Conservation (phyloP, 2,113 vertebrate species). For the Psephotus haematonotus region DNA sequence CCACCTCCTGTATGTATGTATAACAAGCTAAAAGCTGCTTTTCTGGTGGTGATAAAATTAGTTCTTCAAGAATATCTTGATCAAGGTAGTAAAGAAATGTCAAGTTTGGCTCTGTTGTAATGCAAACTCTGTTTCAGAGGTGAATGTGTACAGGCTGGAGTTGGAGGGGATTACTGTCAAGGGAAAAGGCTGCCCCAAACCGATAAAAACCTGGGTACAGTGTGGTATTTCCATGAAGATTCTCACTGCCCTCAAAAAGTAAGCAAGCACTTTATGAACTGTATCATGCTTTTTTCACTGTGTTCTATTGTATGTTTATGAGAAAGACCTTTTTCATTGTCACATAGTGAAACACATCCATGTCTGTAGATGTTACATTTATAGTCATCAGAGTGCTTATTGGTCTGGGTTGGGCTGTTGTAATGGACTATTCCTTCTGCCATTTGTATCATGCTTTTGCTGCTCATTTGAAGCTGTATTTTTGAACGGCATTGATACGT, state of each 20-base stretch:
- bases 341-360: not conserved
- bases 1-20: not conserved
- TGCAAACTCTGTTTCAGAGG: conserved; percentile 79
- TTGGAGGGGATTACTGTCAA: conserved; percentile 95
- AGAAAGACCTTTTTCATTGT: not conserved
- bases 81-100: not conserved
- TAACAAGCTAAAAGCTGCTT: not conserved
- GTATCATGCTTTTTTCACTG: not conserved
- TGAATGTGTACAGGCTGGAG: conserved; percentile 88
- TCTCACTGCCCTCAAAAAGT: conserved; percentile 92
- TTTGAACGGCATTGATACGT: not conserved
- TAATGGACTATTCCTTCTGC: not conserved
- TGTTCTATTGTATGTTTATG: not conserved
- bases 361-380: not conserved
- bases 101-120: not conserved
- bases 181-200: conserved; percentile 97
- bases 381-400: not conserved
- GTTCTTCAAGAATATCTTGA: not conserved
- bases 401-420: not conserved
- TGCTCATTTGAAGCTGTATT: not conserved
- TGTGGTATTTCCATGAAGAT: conserved; percentile 99
- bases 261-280: conserved; percentile 52
- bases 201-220: conserved; percentile 98
- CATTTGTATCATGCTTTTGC: not conserved
- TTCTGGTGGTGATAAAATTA: not conserved